A percentile compares a stretch with the other conserved stretches of the same genome.
Evolutionary conservation across 2,888 invertebrate genomes (phyloP).

Genomic region (Trissolcus japonicus): DNA sequence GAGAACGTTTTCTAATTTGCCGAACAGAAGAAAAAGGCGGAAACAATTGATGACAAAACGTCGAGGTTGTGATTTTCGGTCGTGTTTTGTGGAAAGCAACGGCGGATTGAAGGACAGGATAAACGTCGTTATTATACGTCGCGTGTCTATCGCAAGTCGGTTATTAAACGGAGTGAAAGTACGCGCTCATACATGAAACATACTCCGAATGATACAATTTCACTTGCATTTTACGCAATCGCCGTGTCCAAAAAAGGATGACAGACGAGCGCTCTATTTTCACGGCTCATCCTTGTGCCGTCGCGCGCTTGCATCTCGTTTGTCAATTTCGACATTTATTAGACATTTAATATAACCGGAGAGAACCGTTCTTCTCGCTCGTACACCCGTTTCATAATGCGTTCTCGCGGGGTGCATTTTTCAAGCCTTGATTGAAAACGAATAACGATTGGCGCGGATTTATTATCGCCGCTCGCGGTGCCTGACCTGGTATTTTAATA

Average conservation of each 20-base stretch:
- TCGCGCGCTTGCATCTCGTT: too few species aligned
- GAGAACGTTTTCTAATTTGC: too few species aligned
- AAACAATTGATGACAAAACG: too few species aligned
- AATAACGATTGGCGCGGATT: too few species aligned
- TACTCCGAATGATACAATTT: constrained; percentile 50
- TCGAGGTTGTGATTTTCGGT: neutral
- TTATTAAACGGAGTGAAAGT: constrained; percentile 56
- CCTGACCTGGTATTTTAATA: too few species aligned
- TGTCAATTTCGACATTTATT: too few species aligned
- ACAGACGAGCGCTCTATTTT: constrained; percentile 18
- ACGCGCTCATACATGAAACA: constrained; percentile 21
- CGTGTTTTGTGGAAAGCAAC: constrained; percentile 33
- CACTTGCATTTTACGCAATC: constrained; percentile 61
- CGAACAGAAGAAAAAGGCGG: too few species aligned
- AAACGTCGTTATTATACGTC: constrained; percentile 35
- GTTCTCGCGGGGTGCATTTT: too few species aligned
- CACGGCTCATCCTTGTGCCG: neutral
- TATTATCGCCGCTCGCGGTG: too few species aligned
- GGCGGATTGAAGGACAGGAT: constrained; percentile 15
- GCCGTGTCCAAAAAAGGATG: constrained; percentile 35
- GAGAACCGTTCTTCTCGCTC: too few species aligned
- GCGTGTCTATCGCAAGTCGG: constrained; percentile 38
- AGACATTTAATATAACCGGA: too few species aligned
- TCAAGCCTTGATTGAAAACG: too few species aligned
- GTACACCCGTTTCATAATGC: neutral